A percentile compares a stretch with the other conserved stretches of the same genome.
These are phyloP conservation scores for Romanogobio albipinnatus DNA, from an alignment of 2,113 vertebrate species.

Conservation along the genomic window DNA sequence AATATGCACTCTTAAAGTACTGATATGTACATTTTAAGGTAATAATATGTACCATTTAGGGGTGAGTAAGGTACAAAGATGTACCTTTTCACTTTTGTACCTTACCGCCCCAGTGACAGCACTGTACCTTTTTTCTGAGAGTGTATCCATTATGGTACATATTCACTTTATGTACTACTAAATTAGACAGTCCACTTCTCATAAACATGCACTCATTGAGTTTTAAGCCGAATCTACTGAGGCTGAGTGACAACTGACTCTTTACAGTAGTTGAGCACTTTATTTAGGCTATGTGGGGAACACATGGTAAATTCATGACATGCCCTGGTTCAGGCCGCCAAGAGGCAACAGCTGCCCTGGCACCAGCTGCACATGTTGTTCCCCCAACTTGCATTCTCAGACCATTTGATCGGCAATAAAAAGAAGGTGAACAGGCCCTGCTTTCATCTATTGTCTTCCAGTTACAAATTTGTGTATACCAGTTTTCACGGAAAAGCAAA, in stretches of 20 bases:
- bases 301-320: slow-evolving; percentile 69
- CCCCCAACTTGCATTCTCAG: slow-evolving; percentile 40
- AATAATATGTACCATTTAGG: too few species aligned
- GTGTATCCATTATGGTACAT: background rate
- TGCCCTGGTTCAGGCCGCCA: slow-evolving; percentile 53
- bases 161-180: background rate
- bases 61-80: too few species aligned
- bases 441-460: background rate
- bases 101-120: too few species aligned
- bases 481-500: background rate
- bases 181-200: background rate
- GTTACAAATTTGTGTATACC: background rate
- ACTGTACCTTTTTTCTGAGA: too few species aligned
- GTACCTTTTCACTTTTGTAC: too few species aligned
- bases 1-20: too few species aligned
- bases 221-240: slow-evolving; percentile 32
- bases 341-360: slow-evolving; percentile 69
- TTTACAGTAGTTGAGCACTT: slow-evolving; percentile 56
- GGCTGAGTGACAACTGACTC: slow-evolving; percentile 61
- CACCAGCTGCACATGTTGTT: slow-evolving; percentile 58
- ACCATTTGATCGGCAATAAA: slow-evolving; percentile 31
- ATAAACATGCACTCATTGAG: slow-evolving; percentile 16
- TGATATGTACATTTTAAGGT: too few species aligned
- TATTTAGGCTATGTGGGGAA: slow-evolving; percentile 70
- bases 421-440: background rate